Evolutionary conservation across 2,113 vertebrate genomes (phyloP).

Genomic region (Hydropotes inermis): DNA sequence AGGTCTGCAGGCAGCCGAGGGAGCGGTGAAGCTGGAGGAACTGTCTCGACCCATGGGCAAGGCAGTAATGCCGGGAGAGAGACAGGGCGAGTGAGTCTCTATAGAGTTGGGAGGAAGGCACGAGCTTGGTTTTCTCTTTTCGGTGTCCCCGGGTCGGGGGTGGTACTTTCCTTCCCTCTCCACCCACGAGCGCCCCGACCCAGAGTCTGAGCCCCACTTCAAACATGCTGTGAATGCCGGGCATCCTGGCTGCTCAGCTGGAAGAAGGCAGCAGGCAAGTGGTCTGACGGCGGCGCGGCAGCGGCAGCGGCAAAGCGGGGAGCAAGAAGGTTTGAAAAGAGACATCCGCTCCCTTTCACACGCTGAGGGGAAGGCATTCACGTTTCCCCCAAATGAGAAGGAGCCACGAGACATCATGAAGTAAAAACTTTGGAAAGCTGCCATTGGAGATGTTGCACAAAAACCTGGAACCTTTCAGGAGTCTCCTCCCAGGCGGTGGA

Average conservation of each 20-base stretch:
- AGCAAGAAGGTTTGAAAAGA: constrained; percentile 42
- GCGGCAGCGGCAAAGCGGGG: background rate
- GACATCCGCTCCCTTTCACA: constrained; percentile 33
- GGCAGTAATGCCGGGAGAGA: background rate
- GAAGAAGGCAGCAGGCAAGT: constrained; percentile 34
- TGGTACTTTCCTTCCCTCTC: constrained; percentile 23
- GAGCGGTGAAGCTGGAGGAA: background rate
- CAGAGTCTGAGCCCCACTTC: background rate
- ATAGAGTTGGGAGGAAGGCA: constrained; percentile 48
- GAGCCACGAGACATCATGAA: constrained; percentile 63
- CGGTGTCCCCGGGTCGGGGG: background rate
- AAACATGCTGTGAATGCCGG: background rate
- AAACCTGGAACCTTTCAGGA: constrained; percentile 55
- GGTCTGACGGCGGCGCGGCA: background rate
- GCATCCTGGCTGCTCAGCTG: background rate
- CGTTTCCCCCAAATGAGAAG: constrained; percentile 40
- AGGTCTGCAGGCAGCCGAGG: background rate
- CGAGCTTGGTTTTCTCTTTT: background rate
- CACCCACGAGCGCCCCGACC: background rate
- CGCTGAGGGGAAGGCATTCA: constrained; percentile 16
- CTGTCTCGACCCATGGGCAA: background rate
- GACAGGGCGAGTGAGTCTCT: constrained; percentile 1
- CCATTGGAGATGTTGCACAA: constrained; percentile 65
- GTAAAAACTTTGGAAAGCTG: constrained; percentile 75
- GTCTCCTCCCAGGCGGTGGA: constrained; percentile 46